These are phyloP conservation scores for Prinia subflava DNA, from an alignment of 2,113 vertebrate species.

Conservation along the genomic window DNA sequence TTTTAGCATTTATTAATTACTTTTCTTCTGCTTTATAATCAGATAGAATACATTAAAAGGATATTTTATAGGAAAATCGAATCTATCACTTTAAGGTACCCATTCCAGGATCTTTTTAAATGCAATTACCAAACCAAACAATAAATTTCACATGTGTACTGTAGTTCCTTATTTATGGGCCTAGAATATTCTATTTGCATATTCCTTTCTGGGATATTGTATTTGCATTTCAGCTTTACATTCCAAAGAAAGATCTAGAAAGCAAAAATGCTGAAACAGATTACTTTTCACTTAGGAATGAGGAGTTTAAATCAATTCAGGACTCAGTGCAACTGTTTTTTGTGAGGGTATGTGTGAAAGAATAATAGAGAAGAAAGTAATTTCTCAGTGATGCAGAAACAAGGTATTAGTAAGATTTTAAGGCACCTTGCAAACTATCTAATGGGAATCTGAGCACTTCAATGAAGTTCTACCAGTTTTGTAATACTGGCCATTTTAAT, in stretches of 20 bases:
- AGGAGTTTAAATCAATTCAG: not conserved
- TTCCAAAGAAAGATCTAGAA: not conserved
- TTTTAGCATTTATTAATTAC: not conserved
- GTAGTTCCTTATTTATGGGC: not conserved
- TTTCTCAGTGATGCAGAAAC: not conserved
- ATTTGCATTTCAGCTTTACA: not conserved
- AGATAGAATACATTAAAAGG: not conserved
- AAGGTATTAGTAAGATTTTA: not conserved
- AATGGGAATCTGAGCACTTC: not conserved
- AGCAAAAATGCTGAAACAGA: not conserved
- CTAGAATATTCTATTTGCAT: not conserved
- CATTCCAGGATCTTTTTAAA: not conserved
- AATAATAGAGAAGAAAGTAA: not conserved
- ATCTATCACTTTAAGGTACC: not conserved
- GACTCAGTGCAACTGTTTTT: not conserved
- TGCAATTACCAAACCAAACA: not conserved
- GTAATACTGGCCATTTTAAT: not conserved
- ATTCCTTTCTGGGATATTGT: not conserved
- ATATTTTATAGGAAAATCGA: not conserved
- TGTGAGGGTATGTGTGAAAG: not conserved
- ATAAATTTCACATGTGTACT: not conserved
- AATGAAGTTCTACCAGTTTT: not conserved
- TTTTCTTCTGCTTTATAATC: not conserved
- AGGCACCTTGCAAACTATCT: not conserved
- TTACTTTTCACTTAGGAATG: not conserved